Evolutionary conservation across 2,797 vertebrate genomes (phyloP).

Genomic region (Notamacropus eugenii): DNA sequence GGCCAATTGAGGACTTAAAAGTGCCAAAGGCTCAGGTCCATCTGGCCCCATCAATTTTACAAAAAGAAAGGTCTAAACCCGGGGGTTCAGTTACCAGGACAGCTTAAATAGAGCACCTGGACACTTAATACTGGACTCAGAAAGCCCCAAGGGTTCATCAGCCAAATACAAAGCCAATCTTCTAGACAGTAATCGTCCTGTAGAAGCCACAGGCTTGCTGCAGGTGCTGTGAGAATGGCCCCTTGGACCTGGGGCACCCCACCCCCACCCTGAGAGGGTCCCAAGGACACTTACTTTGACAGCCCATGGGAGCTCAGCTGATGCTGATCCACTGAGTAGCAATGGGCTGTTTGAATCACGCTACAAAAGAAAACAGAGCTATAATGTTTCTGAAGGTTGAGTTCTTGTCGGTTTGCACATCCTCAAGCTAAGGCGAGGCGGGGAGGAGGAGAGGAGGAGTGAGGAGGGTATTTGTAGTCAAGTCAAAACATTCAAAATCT

Average conservation of each 20-base stretch:
- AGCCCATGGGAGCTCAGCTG: slow-evolving; percentile 91
- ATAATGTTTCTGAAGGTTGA: neutral
- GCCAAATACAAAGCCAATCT: neutral
- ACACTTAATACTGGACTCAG: neutral
- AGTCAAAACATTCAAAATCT: slow-evolving; percentile 46
- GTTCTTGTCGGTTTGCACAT: neutral
- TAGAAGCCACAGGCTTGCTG: neutral
- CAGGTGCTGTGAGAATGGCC: neutral
- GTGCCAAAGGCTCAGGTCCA: neutral
- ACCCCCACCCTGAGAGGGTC: neutral
- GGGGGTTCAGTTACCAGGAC: neutral
- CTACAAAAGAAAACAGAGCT: slow-evolving; percentile 82
- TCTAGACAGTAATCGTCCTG: neutral
- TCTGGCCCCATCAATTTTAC: neutral
- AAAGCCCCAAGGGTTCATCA: neutral
- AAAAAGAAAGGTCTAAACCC: neutral
- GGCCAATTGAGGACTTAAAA: neutral
- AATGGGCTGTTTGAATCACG: slow-evolving; percentile 93
- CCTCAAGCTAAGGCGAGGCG: neutral
- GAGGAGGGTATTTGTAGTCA: slow-evolving; percentile 45
- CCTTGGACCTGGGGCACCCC: neutral
- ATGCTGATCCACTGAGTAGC: slow-evolving; percentile 85
- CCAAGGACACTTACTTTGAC: slow-evolving; percentile 91
- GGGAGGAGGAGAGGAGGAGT: slow-evolving; percentile 6
- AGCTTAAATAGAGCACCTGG: neutral